Evolutionary conservation across 2,888 invertebrate species (phyloP), one percentile per base, ranked within the genome.

Genomic region (Actias luna): DNA sequence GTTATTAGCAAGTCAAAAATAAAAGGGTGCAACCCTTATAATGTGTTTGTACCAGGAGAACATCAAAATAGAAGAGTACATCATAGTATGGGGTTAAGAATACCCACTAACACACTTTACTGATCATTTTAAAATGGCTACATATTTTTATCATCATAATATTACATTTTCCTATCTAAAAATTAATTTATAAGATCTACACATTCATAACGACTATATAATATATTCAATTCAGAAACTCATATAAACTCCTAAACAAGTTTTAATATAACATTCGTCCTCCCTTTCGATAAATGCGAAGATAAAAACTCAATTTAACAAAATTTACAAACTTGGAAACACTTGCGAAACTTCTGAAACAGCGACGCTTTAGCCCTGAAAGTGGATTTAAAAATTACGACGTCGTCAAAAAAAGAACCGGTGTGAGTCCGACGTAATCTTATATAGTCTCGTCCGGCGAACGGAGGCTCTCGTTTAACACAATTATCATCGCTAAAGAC

Each of bases 21-120:
- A 39, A 39, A 3, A 62, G 64, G 68, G 75, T 82, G 75, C 77
- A 75, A 86, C 86, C 88, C 88, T 71, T 83, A 86, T 83, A 83
- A 83, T 80, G 80, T 80, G 68, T 62, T 61, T 61, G 76, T 87
- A 91, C 89, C 75, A 89, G 88, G 90, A 73, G 60, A 78, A 66
- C 70, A 89, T 83, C 76, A 80, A 83, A 83, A 83, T 82, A 78
- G 66, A 84, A 72, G 75, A 78, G 80, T 18, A 57, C n/a, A n/a
- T 27, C 3, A 25, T 12, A 25, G 8, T 50, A 25, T 22, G 0
- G 25, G 2, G 12, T 50, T n/a, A 50, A 12, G 22, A 46, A 10
- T 16, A 3, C 12, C 7, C 16, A 18, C 25, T 25, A 50, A 25
- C 25, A 50, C 12, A 22, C 22, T 50, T 25, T 50, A 50, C 22